Conservation (phyloP, 2,797 vertebrate genomes). For the Smutsia gigantea region DNA sequence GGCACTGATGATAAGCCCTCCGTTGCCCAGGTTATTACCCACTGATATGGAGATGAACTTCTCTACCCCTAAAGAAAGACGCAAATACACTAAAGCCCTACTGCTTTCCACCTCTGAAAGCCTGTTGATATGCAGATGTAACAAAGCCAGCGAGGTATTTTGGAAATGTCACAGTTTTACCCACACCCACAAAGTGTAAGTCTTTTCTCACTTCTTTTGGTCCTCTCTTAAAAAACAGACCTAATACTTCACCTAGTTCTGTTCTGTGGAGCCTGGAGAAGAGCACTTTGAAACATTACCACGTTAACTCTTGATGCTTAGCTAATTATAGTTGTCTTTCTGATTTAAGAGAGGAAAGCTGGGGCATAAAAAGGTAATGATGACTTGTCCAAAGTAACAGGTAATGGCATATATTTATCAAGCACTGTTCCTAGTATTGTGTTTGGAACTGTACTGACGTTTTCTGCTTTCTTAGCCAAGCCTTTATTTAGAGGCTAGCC, state of each 20-base stretch:
- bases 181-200: too few relatives aligned
- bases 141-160: too few relatives aligned
- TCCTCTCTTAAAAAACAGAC: too few relatives aligned
- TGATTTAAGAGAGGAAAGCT: background rate
- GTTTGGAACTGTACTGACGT: background rate
- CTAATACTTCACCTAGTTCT: background rate
- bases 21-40: too few relatives aligned
- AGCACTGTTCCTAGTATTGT: background rate
- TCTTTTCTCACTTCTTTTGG: too few relatives aligned
- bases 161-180: too few relatives aligned
- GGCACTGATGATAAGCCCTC: background rate
- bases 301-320: background rate
- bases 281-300: background rate
- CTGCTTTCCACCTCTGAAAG: too few relatives aligned
- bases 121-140: too few relatives aligned
- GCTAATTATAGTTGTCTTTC: constrained; percentile 22
- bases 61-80: too few relatives aligned
- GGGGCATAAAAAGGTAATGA: background rate
- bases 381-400: background rate
- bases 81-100: too few relatives aligned
- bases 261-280: background rate
- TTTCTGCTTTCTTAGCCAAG: constrained; percentile 16
- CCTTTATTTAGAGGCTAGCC: background rate
- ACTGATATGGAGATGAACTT: too few relatives aligned
- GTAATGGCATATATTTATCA: background rate